Evolutionary conservation across 1,140 invertebrate genomes (phyloP), one percentile per base, ranked within the genome.

Genomic region (Lepidostoma basale): DNA sequence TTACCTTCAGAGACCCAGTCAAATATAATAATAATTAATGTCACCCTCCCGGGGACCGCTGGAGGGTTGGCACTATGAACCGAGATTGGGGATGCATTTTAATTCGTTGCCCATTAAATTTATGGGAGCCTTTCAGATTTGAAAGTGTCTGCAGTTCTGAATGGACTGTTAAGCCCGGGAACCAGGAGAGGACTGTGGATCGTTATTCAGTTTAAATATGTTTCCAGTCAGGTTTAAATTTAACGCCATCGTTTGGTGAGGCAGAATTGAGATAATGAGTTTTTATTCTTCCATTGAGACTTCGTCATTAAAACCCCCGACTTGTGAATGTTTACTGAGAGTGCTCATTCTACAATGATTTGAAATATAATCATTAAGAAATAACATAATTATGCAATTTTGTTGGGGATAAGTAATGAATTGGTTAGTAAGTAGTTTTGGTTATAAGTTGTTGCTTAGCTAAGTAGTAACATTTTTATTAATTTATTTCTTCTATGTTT

Each of bases 81-180:
- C 36, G 28, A 56, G 52, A 56, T 56, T 39, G 5, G 28, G 52
- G 52, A 56, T 56, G 28, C 52, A 56, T 56, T 56, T 56, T 33
- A 56, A 56, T 56, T 39, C 52, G 52, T 56, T 20, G 28, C 52
- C 52, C 30, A 56, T 56, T 56, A 56, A 56, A 56, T 56, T 56
- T 33, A 56, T 22, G 16, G 52, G 28, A 36, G 26, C 52, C n/a
- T 36, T 56, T 56, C 52, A 56, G 23, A 56, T 10, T 8, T 18
- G 28, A 56, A 56, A 56, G 52, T 56, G 52, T 56, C 52, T 56
- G 28, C 2, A 18, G 8, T 9, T 33, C 52, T 56, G 30, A 56
- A 49, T 49, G 45, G 45, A 25, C 20, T 25, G 44, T 3, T 12
- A 4, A 20, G 8, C 14, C 42, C 5, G n/a, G 23, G 45, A n/a